Percentiles rank a stretch among this genome's conserved stretches.
Evolutionary conservation across 2,888 invertebrate genomes (phyloP).

Genomic region (Gibbula magus): DNA sequence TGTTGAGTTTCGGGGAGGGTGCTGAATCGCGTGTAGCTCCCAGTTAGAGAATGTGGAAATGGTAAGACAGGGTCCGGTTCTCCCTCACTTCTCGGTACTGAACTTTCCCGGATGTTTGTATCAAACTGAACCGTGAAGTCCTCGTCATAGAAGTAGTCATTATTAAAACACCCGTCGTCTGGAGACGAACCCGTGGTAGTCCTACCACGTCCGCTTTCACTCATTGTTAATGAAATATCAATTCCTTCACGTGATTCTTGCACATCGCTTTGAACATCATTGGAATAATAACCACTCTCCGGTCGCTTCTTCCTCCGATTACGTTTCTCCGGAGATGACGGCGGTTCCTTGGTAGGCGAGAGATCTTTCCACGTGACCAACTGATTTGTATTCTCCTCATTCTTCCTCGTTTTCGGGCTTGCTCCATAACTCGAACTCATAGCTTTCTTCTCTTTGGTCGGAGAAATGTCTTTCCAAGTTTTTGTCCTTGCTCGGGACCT

Average conservation of each 20-base stretch:
- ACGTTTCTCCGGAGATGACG: conserved; percentile 24
- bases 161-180: conserved; percentile 67
- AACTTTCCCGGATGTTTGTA: conserved; percentile 63
- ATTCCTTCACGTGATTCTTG: conserved; percentile 47
- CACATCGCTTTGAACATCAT: conserved; percentile 47
- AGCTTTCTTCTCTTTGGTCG: conserved; percentile 34
- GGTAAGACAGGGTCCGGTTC: conserved; percentile 38
- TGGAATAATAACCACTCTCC: conserved; percentile 53
- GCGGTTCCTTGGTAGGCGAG: conserved; percentile 55
- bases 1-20: conserved; percentile 37
- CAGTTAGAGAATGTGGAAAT: conserved; percentile 40
- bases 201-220: conserved; percentile 20
- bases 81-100: conserved; percentile 49
- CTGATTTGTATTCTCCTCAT: conserved; percentile 36
- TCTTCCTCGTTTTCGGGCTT: conserved; percentile 34
- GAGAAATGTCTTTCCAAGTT: conserved; percentile 49
- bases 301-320: conserved; percentile 36
- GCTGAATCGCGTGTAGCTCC: conserved; percentile 42
- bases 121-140: conserved; percentile 71
- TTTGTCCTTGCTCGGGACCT: conserved; percentile 25
- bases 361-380: conserved; percentile 62
- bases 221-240: conserved; percentile 43
- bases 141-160: conserved; percentile 74
- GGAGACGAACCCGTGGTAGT: conserved; percentile 35
- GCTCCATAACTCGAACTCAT: conserved; percentile 24